Base-by-base conservation (phyloP, 2,797 vertebrate genomes). In the Enteromius paludinosus region DNA sequence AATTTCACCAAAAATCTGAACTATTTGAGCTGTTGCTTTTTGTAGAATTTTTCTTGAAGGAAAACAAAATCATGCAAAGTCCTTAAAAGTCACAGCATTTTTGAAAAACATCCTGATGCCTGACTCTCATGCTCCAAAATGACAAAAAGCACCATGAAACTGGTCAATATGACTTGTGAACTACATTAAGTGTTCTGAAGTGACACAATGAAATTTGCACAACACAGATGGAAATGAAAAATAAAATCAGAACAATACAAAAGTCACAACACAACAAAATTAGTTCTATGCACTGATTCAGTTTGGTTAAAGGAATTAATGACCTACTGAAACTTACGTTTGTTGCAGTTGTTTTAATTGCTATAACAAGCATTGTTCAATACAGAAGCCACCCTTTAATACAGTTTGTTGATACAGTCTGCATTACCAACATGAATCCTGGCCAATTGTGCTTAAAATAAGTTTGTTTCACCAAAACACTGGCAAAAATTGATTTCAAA, bases 1-100 rank as follows among this genome's bases (percentile, higher is more conserved):
- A 2, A 43, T 59, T 70, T 33, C 12, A 30, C 54, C 3, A 35
- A 61, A 56, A 80, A 45, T 25, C 1, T 61, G n/a, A 80, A 25
- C 20, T 23, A 69, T 79, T 70, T 30, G 4, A 18, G 68, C 38
- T 18, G 38, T 47, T 28, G 59, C 23, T 77, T 64, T 76, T 64
- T 33, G 17, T 33, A 64, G 7, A 64, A 30, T 47, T 72, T 20
- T 11, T 30, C 5, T 11, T 14, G 10, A 49, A 71, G 43, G 4
- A 28, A 30, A 18, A 71, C 2, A 23, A 35, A 33, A 28, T 3
- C 69, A 3, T 72, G 17, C n/a, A n/a, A n/a, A n/a, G n/a, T 54
- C 47, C 43, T 45, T 45, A 45, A 12, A 59, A 45, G 43, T 14
- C 12, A 14, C 43, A 45, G 45, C 23, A 25, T 9, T 30, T 71